phyloP scores from a whole-genome alignment of 2,888 invertebrate genomes.

The Parthenolecanium corni region DNA sequence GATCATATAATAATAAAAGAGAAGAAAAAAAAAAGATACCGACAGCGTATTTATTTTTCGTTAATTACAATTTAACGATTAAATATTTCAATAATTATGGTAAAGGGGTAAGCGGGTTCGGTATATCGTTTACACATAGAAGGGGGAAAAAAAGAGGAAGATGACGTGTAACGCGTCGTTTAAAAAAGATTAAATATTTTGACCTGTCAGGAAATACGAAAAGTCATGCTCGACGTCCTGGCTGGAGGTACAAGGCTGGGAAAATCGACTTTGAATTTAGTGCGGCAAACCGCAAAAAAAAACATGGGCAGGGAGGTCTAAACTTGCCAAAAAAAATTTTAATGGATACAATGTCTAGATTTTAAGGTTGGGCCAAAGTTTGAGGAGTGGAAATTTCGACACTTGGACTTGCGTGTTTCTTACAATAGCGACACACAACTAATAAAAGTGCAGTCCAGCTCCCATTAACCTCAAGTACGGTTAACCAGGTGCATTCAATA shows the following conservation, averaged over 20 bases:
- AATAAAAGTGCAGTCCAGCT: no score
- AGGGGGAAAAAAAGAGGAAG: no score
- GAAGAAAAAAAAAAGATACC: neutral
- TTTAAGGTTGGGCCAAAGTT: no score
- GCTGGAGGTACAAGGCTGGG: neutral
- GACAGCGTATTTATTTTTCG: slow-evolving; percentile 16
- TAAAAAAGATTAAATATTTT: slow-evolving; percentile 22
- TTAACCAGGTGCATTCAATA: no score
- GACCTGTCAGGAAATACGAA: neutral
- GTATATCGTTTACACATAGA: slow-evolving; percentile 4
- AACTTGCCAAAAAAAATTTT: no score
- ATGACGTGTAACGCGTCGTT: slow-evolving; percentile 1
- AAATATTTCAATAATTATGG: slow-evolving; percentile 18
- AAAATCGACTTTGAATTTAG: neutral
- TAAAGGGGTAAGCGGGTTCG: neutral
- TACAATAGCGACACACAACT: no score
- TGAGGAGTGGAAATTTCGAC: no score
- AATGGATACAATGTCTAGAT: no score
- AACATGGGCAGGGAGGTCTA: no score
- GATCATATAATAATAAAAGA: no score
- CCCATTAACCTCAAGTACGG: no score
- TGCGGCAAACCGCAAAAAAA: neutral
- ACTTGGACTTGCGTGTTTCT: no score
- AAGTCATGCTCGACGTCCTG: neutral
- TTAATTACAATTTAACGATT: slow-evolving; percentile 27